Conservation (phyloP, 2,888 invertebrate species). For the Aspidiotus destructor region DNA sequence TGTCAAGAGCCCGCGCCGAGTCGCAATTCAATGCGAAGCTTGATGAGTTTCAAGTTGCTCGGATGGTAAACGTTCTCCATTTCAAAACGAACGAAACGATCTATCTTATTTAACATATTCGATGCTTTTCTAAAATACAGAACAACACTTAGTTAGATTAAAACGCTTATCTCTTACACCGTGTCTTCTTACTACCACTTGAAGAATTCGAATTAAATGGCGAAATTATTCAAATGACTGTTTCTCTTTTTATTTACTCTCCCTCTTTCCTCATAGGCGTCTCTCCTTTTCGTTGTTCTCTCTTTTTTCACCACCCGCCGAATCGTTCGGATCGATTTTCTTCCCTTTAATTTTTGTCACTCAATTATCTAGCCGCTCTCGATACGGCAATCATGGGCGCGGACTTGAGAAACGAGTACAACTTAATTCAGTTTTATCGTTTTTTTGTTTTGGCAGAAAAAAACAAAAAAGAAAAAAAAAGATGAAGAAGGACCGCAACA, state of each 20-base stretch:
- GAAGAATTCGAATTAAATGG: slow-evolving; percentile 30
- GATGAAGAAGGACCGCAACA: too few species aligned
- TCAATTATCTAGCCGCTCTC: slow-evolving; percentile 5
- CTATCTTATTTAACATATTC: slow-evolving; percentile 31
- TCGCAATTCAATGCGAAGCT: too few species aligned
- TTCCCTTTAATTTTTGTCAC: slow-evolving; percentile 9
- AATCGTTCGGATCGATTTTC: slow-evolving; percentile 28
- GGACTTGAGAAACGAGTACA: neutral
- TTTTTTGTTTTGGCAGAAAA: too few species aligned
- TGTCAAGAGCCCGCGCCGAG: too few species aligned
- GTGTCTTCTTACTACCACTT: slow-evolving; percentile 28
- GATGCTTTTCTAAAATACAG: slow-evolving; percentile 27
- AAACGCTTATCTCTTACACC: slow-evolving; percentile 31
- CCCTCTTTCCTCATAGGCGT: neutral
- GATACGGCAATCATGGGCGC: neutral
- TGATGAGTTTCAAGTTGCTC: too few species aligned
- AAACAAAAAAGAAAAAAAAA: too few species aligned
- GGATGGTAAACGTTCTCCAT: too few species aligned
- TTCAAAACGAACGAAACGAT: slow-evolving; percentile 14
- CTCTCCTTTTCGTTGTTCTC: too few species aligned
- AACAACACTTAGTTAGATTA: slow-evolving; percentile 32
- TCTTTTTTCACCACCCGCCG: slow-evolving; percentile 12
- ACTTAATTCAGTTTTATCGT: too few species aligned
- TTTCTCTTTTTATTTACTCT: slow-evolving; percentile 25
- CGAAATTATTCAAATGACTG: slow-evolving; percentile 30